These are phyloP conservation scores for Gnatocerus cornutus DNA, from an alignment of 2,888 invertebrate species.

Conservation along the genomic window DNA sequence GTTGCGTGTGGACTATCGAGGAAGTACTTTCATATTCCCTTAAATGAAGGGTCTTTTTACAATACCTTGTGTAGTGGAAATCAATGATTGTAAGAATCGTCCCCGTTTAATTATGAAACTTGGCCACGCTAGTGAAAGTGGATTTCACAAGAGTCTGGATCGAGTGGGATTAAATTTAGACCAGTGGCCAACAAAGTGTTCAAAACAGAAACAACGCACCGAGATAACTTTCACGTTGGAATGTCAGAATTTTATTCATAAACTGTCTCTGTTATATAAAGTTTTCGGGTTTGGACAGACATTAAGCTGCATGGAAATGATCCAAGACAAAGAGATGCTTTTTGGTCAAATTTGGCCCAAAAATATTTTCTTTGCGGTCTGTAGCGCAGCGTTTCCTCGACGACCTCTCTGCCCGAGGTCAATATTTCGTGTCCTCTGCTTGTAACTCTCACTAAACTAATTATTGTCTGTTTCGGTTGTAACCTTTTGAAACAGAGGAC, in stretches of 20 bases:
- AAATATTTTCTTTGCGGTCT: slow-evolving; percentile 49
- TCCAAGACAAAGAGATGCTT: slow-evolving; percentile 3
- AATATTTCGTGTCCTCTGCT: slow-evolving; percentile 52
- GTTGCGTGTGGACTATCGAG: not conserved
- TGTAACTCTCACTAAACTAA: slow-evolving; percentile 52
- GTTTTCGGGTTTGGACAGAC: not conserved
- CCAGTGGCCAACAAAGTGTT: slow-evolving; percentile 50
- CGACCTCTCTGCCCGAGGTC: slow-evolving; percentile 50
- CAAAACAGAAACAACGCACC: slow-evolving; percentile 37
- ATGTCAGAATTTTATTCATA: slow-evolving; percentile 29
- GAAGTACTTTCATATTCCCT: slow-evolving; percentile 1
- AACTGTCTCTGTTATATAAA: slow-evolving; percentile 5
- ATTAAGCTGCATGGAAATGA: not conserved
- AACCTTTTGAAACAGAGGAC: slow-evolving; percentile 50
- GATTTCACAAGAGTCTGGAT: slow-evolving; percentile 52
- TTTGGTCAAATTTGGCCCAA: slow-evolving; percentile 44
- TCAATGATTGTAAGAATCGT: slow-evolving; percentile 47
- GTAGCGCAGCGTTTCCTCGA: slow-evolving; percentile 50
- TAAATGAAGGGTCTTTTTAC: not conserved
- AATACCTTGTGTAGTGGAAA: slow-evolving; percentile 21
- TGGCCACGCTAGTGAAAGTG: slow-evolving; percentile 52
- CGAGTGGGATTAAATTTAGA: slow-evolving; percentile 52
- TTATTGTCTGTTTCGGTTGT: slow-evolving; percentile 52
- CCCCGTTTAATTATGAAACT: slow-evolving; percentile 51
- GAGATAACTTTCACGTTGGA: slow-evolving; percentile 48